A percentile compares a stretch with the other conserved stretches of the same genome.
Conservation (phyloP, 2,797 vertebrate species). For the Vespertilio murinus region DNA sequence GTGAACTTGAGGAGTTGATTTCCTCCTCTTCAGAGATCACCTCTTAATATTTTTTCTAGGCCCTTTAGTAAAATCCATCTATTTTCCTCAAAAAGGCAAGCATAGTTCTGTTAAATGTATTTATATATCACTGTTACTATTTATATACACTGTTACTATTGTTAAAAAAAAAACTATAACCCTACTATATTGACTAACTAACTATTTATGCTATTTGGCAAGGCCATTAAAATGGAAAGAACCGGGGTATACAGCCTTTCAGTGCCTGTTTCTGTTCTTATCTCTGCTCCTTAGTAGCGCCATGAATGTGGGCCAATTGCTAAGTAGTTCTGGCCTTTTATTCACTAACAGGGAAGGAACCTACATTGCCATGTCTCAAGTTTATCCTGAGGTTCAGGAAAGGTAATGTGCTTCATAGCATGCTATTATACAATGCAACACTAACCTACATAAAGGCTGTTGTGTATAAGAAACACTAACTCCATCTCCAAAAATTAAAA, state of each 20-base stretch:
- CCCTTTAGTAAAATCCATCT: not conserved
- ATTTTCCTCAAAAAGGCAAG: not conserved
- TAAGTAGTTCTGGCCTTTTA: not conserved
- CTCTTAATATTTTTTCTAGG: not conserved
- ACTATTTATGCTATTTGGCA: not conserved
- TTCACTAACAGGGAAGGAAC: not conserved
- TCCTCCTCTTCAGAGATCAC: conserved; percentile 25
- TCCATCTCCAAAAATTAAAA: not conserved
- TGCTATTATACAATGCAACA: not conserved
- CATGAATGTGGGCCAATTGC: not conserved
- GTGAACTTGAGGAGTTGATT: not conserved
- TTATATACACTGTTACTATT: not conserved
- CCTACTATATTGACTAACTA: not conserved
- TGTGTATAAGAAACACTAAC: not conserved
- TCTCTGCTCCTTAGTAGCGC: not conserved
- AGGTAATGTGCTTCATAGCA: not conserved
- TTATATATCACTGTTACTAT: not conserved
- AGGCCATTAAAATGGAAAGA: not conserved
- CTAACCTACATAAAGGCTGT: not conserved
- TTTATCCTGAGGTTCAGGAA: not conserved
- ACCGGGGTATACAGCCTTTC: not conserved
- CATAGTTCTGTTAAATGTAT: not conserved
- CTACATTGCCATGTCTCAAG: not conserved
- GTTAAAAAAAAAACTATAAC: not conserved
- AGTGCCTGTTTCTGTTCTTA: not conserved